phyloP scores from a whole-genome alignment of 2,797 vertebrate species.

The Takifugu rubripes region DNA sequence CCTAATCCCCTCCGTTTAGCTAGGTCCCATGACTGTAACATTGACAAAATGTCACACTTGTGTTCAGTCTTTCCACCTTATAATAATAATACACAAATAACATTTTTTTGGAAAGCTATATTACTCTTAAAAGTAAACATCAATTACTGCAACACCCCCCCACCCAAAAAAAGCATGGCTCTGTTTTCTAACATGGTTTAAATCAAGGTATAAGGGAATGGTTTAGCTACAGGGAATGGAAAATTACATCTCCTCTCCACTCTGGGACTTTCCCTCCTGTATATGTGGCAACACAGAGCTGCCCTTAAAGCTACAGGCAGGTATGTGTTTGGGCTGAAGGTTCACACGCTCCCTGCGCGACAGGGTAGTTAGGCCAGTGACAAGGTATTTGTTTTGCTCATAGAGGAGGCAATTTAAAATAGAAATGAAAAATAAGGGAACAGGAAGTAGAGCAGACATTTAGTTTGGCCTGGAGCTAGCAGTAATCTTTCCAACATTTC shows the following conservation, averaged over 20 bases:
- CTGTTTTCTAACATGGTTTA: conserved; percentile 9
- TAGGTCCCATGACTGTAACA: too few relatives aligned
- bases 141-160: not conserved
- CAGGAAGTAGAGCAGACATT: conserved; percentile 32
- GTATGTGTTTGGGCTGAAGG: conserved; percentile 24
- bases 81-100: too few relatives aligned
- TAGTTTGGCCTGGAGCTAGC: conserved; percentile 29
- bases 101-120: too few relatives aligned
- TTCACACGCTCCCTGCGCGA: conserved; percentile 17
- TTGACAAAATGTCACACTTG: not conserved
- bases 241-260: conserved; percentile 62
- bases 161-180: not conserved
- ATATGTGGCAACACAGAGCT: conserved; percentile 59
- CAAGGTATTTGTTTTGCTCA: conserved; percentile 26
- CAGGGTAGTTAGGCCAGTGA: conserved; percentile 3
- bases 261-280: conserved; percentile 67
- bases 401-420: conserved; percentile 26
- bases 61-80: not conserved
- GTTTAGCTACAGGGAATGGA: conserved; percentile 56
- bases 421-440: conserved; percentile 39
- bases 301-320: conserved; percentile 57
- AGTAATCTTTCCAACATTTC: conserved; percentile 39
- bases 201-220: conserved; percentile 22
- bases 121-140: too few relatives aligned
- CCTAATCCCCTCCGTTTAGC: too few relatives aligned